phyloP scores from a whole-genome alignment of 92 coral and sea anemone species.

The Nematostella vectensis region DNA sequence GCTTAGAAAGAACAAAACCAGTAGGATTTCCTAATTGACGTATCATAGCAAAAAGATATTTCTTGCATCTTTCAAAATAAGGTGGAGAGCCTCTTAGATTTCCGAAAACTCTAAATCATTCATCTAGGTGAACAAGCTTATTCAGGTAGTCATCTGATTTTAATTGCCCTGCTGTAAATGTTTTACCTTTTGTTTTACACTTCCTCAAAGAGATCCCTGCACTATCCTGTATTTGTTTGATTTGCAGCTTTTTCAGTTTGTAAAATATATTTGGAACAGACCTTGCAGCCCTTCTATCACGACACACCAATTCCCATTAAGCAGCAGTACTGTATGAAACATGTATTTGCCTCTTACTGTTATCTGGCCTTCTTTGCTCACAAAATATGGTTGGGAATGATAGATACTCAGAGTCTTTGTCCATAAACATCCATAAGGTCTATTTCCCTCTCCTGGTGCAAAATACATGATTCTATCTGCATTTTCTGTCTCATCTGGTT shows the following conservation, averaged over 20 bases:
- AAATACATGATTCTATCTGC: too few species aligned
- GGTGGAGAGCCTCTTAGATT: slow-evolving; percentile 64
- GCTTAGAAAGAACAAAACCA: too few species aligned
- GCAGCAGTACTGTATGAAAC: slow-evolving; percentile 48
- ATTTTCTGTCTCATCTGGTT: too few species aligned
- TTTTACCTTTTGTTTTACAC: slow-evolving; percentile 58
- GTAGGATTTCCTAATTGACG: slow-evolving; percentile 49
- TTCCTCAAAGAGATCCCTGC: slow-evolving; percentile 45
- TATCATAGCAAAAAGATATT: slow-evolving; percentile 65
- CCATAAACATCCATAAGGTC: too few species aligned
- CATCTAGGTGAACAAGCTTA: slow-evolving; percentile 40
- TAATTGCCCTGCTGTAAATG: slow-evolving; percentile 43
- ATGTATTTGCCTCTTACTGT: slow-evolving; percentile 40
- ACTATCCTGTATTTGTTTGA: slow-evolving; percentile 55
- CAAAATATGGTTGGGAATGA: slow-evolving; percentile 64
- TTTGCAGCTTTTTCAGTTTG: slow-evolving; percentile 54
- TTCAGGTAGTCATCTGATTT: slow-evolving; percentile 47
- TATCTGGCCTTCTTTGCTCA: slow-evolving; percentile 47
- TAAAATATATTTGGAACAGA: slow-evolving; percentile 66
- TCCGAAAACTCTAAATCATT: slow-evolving; percentile 51
- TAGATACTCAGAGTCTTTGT: slow-evolving; percentile 36
- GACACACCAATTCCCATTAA: slow-evolving; percentile 51
- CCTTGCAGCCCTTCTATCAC: slow-evolving; percentile 67
- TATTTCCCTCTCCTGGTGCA: too few species aligned
- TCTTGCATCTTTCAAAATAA: slow-evolving; percentile 55